phyloP scores from a whole-genome alignment of 2,797 vertebrate species.

The Arremon brunneinucha region DNA sequence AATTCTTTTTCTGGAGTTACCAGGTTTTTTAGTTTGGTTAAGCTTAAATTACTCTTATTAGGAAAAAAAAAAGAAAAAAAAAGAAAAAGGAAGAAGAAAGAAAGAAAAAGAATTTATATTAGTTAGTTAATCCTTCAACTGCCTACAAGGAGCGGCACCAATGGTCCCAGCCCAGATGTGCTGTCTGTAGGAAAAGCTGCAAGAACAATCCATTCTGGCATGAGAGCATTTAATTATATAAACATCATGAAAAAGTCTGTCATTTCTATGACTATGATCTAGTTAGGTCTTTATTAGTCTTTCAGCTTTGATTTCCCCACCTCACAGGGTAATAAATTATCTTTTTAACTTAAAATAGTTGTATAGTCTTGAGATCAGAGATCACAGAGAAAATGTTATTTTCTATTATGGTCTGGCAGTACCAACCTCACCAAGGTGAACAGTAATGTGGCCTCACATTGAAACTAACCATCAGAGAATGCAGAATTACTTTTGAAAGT shows the following conservation, averaged over 20 bases:
- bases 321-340: neutral
- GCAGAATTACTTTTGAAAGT: neutral
- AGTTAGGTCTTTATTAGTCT: neutral
- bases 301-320: neutral
- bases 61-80: neutral
- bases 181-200: neutral
- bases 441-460: neutral
- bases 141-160: neutral
- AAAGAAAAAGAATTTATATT: neutral
- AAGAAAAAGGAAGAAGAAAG: rapidly evolving
- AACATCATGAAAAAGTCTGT: neutral
- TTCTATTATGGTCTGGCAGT: neutral
- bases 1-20: neutral
- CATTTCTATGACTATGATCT: neutral
- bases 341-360: neutral
- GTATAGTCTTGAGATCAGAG: neutral
- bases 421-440: neutral
- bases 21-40: neutral
- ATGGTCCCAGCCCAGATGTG: neutral
- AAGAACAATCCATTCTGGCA: neutral
- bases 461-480: neutral
- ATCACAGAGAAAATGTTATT: neutral
- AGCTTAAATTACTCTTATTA: neutral
- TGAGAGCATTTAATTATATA: neutral
- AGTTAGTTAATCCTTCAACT: neutral